A percentile compares a stretch with the other conserved stretches of the same genome.
phyloP scores from a whole-genome alignment of 1,140 invertebrate species.

The Drosophila orena region DNA sequence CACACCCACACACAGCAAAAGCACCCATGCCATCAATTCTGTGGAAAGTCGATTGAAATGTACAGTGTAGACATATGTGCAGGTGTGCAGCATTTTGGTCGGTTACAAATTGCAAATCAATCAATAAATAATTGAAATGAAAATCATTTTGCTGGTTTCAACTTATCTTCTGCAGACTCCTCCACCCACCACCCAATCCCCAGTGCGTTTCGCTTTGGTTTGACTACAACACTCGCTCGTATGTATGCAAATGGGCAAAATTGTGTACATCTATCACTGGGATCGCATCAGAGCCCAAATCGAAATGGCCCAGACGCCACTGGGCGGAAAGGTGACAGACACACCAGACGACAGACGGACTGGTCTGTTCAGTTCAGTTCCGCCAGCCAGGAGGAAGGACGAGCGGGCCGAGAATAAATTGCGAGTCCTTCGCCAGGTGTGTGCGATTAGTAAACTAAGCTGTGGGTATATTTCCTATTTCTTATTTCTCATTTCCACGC shows the following conservation, averaged over 20 bases:
- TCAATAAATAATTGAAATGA: constrained; percentile 84
- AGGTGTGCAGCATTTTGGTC: constrained; percentile 81
- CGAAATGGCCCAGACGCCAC: constrained; percentile 57
- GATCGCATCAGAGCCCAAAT: constrained; percentile 63
- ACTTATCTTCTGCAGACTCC: constrained; percentile 66
- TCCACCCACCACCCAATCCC: background rate
- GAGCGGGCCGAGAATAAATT: constrained; percentile 3
- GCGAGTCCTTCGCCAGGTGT: constrained; percentile 64
- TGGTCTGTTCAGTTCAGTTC: too few species aligned
- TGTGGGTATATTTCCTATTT: constrained; percentile 21
- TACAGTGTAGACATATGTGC: constrained; percentile 49
- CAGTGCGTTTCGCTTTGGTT: constrained; percentile 49
- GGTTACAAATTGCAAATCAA: constrained; percentile 83
- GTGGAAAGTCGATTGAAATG: constrained; percentile 71
- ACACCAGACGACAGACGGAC: background rate
- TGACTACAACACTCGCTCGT: constrained; percentile 41
- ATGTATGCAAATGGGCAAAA: constrained; percentile 77
- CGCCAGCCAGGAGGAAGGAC: too few species aligned
- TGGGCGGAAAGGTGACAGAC: constrained; percentile 29
- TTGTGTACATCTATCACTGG: constrained; percentile 80
- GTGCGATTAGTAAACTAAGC: constrained; percentile 61
- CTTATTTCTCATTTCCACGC: constrained; percentile 7
- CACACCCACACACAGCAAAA: background rate
- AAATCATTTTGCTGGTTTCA: constrained; percentile 82
- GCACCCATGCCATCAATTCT: constrained; percentile 52